A percentile compares a stretch with the other conserved stretches of the same genome.
Conservation (phyloP, 2,888 invertebrate species). For the Habroteleia sp. region DNA sequence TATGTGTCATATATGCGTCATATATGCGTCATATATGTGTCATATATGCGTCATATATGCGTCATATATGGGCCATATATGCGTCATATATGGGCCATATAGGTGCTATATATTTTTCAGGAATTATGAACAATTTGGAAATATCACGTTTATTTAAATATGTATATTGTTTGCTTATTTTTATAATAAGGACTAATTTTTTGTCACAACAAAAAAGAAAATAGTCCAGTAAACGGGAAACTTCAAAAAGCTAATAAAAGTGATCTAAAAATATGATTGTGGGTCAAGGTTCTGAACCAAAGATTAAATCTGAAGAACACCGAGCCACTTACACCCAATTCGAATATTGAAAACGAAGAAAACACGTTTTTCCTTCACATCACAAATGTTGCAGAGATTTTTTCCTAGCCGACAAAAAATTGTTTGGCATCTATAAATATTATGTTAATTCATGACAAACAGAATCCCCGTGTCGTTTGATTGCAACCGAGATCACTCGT, state of each 20-base stretch:
- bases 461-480: constrained; percentile 7
- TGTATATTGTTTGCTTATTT: no score
- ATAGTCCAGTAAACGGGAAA: no score
- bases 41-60: no score
- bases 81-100: no score
- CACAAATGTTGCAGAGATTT: not conserved
- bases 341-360: not conserved
- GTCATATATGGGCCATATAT: no score
- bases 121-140: no score
- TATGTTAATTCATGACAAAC: constrained; percentile 25
- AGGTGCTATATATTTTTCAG: no score
- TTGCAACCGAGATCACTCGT: constrained; percentile 21
- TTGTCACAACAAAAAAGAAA: no score
- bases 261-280: constrained; percentile 21
- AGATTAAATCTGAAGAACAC: constrained; percentile 17
- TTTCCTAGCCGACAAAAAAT: constrained; percentile 11
- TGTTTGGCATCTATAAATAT: constrained; percentile 19
- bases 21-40: no score
- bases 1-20: no score
- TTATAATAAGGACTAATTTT: no score
- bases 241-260: constrained; percentile 2
- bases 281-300: constrained; percentile 26
- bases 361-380: constrained; percentile 7
- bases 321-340: constrained; percentile 5
- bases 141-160: no score